These are phyloP conservation scores for Eolophus roseicapilla DNA, from an alignment of 2,113 vertebrate species.

Conservation along the genomic window DNA sequence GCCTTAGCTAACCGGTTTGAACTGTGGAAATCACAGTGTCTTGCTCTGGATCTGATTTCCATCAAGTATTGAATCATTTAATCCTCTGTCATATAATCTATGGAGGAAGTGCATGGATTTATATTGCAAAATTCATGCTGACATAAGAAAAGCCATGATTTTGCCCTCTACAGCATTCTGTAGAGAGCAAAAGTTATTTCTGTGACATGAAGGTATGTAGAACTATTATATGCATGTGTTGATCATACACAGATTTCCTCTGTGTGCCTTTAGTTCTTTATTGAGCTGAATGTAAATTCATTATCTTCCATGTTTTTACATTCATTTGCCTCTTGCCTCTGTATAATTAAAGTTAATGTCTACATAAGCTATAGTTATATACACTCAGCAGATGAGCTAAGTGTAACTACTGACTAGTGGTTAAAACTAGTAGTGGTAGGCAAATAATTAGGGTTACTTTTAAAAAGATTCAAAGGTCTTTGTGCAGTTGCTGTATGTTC, in stretches of 20 bases:
- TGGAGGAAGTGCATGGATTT: not conserved
- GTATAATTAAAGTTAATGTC: not conserved
- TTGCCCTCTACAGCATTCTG: not conserved
- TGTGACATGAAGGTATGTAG: not conserved
- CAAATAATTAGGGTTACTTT: not conserved
- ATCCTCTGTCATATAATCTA: not conserved
- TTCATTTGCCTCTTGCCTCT: not conserved
- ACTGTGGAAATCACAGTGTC: not conserved
- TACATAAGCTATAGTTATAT: not conserved
- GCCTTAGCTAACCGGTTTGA: not conserved
- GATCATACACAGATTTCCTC: not conserved
- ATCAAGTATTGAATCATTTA: not conserved
- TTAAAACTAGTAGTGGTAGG: not conserved
- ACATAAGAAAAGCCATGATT: not conserved
- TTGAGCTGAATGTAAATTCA: not conserved
- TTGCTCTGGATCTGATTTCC: not conserved
- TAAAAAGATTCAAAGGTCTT: not conserved
- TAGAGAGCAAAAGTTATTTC: not conserved
- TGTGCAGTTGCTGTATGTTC: not conserved
- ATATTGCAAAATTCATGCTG: not conserved
- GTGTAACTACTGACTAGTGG: not conserved
- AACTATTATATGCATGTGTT: not conserved
- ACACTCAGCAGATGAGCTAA: not conserved
- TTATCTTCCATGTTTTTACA: not conserved
- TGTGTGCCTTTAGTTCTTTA: not conserved